A percentile compares a stretch with the other conserved stretches of the same genome.
phyloP scores from a whole-genome alignment of 2,113 vertebrate genomes.

The Oryzias melastigma region DNA sequence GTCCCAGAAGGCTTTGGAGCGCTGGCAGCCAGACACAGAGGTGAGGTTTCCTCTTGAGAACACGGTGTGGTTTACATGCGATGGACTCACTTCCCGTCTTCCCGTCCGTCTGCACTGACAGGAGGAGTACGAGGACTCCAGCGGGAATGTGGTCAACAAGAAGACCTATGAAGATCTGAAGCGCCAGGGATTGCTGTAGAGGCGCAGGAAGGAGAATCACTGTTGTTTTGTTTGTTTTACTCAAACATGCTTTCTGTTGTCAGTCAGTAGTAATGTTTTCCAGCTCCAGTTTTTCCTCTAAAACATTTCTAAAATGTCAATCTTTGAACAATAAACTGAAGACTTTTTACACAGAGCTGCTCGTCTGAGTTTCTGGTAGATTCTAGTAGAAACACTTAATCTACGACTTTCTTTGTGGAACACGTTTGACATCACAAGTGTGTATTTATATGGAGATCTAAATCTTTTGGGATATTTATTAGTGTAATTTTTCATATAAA shows the following conservation, averaged over 20 bases:
- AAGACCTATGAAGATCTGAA: slow-evolving; percentile 98
- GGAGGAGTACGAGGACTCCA: slow-evolving; percentile 98
- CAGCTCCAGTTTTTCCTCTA: slow-evolving; percentile 17
- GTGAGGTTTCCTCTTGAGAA: slow-evolving; percentile 63
- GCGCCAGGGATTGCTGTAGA: slow-evolving; percentile 92
- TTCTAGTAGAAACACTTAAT: not conserved
- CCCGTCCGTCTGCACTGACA: slow-evolving; percentile 38
- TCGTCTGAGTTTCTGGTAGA: not conserved
- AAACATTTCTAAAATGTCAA: slow-evolving; percentile 37
- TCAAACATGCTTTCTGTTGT: slow-evolving; percentile 30
- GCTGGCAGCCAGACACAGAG: slow-evolving; percentile 99
- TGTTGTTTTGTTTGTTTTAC: slow-evolving; percentile 28
- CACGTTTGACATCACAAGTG: too few relatives aligned
- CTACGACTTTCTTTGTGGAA: too few relatives aligned
- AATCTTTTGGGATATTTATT: too few relatives aligned
- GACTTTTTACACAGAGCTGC: slow-evolving; percentile 23
- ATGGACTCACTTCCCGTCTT: not conserved
- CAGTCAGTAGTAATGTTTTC: slow-evolving; percentile 50
- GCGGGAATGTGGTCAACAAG: slow-evolving; percentile 97
- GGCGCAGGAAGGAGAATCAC: not conserved
- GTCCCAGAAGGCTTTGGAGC: slow-evolving; percentile 92
- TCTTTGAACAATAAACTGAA: slow-evolving; percentile 63
- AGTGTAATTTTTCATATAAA: too few relatives aligned
- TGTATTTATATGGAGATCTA: too few relatives aligned
- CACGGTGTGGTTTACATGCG: not conserved